Percentiles rank a stretch among this genome's conserved stretches.
Evolutionary conservation across 2,888 invertebrate genomes (phyloP).

Genomic region (Emesis furor): DNA sequence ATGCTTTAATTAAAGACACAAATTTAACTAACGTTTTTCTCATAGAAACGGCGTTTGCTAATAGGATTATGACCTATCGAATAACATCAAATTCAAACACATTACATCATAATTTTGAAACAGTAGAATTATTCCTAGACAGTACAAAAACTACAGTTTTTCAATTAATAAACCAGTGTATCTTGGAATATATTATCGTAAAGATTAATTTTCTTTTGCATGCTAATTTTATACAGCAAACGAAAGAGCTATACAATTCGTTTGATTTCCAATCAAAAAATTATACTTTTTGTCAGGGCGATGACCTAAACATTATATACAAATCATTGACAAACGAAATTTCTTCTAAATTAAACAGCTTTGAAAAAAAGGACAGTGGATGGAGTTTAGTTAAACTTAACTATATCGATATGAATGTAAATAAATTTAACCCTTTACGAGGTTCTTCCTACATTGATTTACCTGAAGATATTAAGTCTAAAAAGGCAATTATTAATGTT

Average conservation of each 20-base stretch:
- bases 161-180: neutral
- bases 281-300: conserved; percentile 50
- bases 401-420: conserved; percentile 67
- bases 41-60: conserved; percentile 7
- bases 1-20: neutral
- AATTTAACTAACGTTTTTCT: neutral
- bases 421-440: conserved; percentile 69
- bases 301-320: conserved; percentile 70
- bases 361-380: conserved; percentile 74
- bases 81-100: neutral
- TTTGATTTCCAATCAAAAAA: conserved; percentile 71
- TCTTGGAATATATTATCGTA: neutral
- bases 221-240: conserved; percentile 39
- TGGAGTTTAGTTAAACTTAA: conserved; percentile 65
- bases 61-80: conserved; percentile 6
- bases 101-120: neutral
- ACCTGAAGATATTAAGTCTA: conserved; percentile 68
- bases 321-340: conserved; percentile 63
- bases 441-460: conserved; percentile 69
- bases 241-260: conserved; percentile 49
- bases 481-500: conserved; percentile 74
- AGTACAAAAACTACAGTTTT: neutral
- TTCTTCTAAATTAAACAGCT: conserved; percentile 53
- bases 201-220: conserved; percentile 9
- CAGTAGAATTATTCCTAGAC: neutral